Percentiles rank a stretch among this genome's conserved stretches.
These are phyloP conservation scores for Aptenodytes forsteri DNA, from an alignment of 2,113 vertebrate genomes.

Conservation along the genomic window DNA sequence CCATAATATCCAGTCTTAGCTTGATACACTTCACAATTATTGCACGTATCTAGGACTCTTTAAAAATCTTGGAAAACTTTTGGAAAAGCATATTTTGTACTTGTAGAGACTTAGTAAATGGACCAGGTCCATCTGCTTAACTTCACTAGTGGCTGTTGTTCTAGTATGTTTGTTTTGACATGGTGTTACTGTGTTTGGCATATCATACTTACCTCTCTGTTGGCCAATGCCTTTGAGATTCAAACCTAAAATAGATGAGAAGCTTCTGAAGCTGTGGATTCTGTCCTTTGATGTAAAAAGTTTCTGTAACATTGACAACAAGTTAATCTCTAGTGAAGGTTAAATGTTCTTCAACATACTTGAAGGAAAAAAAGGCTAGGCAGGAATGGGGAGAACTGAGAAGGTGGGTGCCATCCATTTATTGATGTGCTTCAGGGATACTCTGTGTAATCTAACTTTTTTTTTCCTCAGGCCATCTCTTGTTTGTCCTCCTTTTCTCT, in stretches of 20 bases:
- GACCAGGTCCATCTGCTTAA: neutral
- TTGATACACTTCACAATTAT: neutral
- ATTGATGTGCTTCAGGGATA: neutral
- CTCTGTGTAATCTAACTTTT: neutral
- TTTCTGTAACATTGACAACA: neutral
- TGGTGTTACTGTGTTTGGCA: neutral
- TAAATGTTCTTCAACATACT: neutral
- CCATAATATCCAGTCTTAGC: neutral
- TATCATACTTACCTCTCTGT: fast-evolving
- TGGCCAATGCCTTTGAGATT: neutral
- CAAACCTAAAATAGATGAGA: neutral
- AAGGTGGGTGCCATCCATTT: neutral
- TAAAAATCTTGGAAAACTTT: neutral
- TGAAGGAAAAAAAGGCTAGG: neutral
- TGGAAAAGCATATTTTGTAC: neutral
- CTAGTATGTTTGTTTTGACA: neutral
- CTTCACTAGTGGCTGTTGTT: neutral
- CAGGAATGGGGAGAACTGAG: neutral
- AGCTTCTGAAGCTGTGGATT: neutral
- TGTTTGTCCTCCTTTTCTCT: neutral
- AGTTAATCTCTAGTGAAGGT: neutral
- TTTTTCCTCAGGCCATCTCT: neutral
- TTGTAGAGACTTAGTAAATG: neutral
- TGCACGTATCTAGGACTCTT: neutral
- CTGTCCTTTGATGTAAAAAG: neutral